Evolutionary conservation across 2,113 vertebrate genomes (phyloP).

Genomic region (Donacobius atricapilla): DNA sequence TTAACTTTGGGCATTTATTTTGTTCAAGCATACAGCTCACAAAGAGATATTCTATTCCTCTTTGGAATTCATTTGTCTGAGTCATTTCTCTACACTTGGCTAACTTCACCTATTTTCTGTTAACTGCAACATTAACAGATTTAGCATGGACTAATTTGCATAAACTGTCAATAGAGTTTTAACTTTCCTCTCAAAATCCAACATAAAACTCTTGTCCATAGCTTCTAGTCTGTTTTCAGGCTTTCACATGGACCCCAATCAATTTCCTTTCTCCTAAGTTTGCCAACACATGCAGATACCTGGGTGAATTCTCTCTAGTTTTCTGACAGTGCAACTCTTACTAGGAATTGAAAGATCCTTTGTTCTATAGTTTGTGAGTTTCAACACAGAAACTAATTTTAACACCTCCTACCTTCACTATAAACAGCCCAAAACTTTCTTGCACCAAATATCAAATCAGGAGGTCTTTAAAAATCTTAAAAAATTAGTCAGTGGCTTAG

Average conservation of each 20-base stretch:
- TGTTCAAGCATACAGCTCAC: background rate
- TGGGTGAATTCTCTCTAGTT: background rate
- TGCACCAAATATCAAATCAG: background rate
- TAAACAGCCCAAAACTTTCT: background rate
- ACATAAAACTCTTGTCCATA: background rate
- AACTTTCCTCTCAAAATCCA: background rate
- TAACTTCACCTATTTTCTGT: background rate
- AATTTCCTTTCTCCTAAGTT: background rate
- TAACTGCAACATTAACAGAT: background rate
- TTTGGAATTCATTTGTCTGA: background rate
- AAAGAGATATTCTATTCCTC: background rate
- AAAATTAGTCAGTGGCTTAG: background rate
- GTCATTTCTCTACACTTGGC: background rate
- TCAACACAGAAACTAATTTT: background rate
- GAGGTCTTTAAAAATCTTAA: background rate
- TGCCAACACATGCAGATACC: background rate
- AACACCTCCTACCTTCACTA: constrained; percentile 4
- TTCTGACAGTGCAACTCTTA: background rate
- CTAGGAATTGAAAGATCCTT: background rate
- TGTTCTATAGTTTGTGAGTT: no score
- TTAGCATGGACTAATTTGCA: background rate
- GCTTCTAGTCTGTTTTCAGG: background rate
- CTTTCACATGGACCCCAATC: background rate
- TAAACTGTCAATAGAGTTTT: background rate
- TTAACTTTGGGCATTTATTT: background rate